phyloP scores from a whole-genome alignment of 1,140 invertebrate genomes.

The Listronotus oregonensis region DNA sequence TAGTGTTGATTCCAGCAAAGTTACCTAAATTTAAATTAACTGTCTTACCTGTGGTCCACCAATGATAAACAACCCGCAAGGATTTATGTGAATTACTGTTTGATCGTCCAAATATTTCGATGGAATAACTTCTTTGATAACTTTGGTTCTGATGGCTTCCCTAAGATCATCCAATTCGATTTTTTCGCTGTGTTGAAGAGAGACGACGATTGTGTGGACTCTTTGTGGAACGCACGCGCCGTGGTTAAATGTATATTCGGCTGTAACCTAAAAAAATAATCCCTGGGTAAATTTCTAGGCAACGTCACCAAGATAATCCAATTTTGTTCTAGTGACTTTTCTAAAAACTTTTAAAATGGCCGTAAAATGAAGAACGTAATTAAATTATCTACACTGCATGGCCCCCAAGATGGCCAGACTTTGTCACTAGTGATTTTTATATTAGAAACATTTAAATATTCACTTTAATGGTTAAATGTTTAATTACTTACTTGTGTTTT shows the following conservation, averaged over 20 bases:
- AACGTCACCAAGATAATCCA: too few species aligned
- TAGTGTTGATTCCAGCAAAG: too few species aligned
- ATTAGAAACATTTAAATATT: too few species aligned
- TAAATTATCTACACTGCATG: too few species aligned
- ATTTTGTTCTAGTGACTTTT: too few species aligned
- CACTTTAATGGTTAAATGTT: too few species aligned
- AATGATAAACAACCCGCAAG: slow-evolving; percentile 94
- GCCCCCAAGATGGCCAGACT: too few species aligned
- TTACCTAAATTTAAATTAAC: too few species aligned
- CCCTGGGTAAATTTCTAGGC: too few species aligned
- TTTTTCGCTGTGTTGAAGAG: slow-evolving; percentile 94
- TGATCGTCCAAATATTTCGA: slow-evolving; percentile 88
- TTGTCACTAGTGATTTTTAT: too few species aligned
- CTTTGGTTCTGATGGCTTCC: slow-evolving; percentile 86
- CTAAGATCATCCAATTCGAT: slow-evolving; percentile 84
- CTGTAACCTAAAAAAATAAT: slow-evolving; percentile 72
- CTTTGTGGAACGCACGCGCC: slow-evolving; percentile 90
- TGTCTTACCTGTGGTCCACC: slow-evolving; percentile 87
- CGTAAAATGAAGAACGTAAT: too few species aligned
- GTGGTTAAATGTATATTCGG: slow-evolving; percentile 81
- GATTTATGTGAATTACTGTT: slow-evolving; percentile 96
- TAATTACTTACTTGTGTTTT: slow-evolving; percentile 86
- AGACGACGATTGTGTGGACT: slow-evolving; percentile 97
- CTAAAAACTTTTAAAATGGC: too few species aligned
- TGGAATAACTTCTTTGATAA: slow-evolving; percentile 92